Evolutionary conservation across 2,888 invertebrate genomes (phyloP).

Genomic region (Chaitophorus viminalis): DNA sequence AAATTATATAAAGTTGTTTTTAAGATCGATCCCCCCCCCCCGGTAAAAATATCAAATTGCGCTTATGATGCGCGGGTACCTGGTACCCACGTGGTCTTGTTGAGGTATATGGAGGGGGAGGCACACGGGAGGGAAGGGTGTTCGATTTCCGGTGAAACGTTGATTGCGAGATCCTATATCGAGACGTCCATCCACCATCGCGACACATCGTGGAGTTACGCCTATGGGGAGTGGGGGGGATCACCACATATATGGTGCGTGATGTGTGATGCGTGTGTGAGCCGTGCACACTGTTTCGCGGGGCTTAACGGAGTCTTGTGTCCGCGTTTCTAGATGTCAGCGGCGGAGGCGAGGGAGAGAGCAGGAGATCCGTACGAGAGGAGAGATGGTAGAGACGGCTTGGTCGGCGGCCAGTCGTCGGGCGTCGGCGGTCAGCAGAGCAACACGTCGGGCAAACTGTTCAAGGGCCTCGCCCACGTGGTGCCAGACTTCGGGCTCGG

Average conservation of each 20-base stretch:
- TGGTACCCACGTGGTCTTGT: too few species aligned
- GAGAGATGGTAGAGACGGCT: slow-evolving; percentile 62
- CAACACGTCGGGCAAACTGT: slow-evolving; percentile 63
- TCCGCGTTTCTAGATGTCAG: slow-evolving; percentile 50
- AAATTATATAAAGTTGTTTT: too few species aligned
- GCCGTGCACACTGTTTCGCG: not conserved
- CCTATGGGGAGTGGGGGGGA: not conserved
- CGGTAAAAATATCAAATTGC: too few species aligned
- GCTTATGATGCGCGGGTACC: too few species aligned
- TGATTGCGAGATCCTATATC: too few species aligned
- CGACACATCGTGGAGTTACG: not conserved
- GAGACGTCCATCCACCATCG: too few species aligned
- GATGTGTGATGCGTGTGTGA: not conserved
- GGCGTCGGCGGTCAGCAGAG: slow-evolving; percentile 61
- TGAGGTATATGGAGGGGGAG: too few species aligned
- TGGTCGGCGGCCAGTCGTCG: slow-evolving; percentile 41
- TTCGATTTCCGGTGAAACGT: too few species aligned
- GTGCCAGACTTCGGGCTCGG: slow-evolving; percentile 62
- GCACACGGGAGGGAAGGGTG: too few species aligned
- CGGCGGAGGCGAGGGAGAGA: slow-evolving; percentile 60
- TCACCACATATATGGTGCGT: too few species aligned
- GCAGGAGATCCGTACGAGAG: slow-evolving; percentile 62
- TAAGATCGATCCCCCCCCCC: too few species aligned
- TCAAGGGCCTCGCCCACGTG: slow-evolving; percentile 63
- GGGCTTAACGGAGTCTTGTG: not conserved